A percentile compares a stretch with the other conserved stretches of the same genome.
These are phyloP conservation scores for Campopleginae sp. DNA, from an alignment of 2,888 invertebrate genomes.

Conservation along the genomic window DNA sequence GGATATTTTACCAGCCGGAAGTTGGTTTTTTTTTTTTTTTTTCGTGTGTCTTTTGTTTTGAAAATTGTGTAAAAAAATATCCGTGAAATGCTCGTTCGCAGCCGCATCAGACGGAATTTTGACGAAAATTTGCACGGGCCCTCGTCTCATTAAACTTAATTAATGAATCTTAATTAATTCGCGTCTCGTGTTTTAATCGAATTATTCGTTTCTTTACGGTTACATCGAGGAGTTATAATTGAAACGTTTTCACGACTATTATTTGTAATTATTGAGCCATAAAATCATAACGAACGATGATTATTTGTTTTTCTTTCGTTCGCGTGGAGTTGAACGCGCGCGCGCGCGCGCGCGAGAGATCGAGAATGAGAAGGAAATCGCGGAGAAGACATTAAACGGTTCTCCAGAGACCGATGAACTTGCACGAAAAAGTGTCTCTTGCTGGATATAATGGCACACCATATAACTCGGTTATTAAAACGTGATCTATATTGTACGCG, in stretches of 20 bases:
- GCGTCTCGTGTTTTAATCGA: background rate
- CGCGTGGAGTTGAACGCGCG: background rate
- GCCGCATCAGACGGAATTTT: no score
- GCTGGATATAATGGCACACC: slow-evolving; percentile 26
- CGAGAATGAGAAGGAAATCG: slow-evolving; percentile 21
- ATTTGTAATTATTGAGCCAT: slow-evolving; percentile 9
- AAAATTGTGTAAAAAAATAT: slow-evolving; percentile 10
- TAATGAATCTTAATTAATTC: background rate
- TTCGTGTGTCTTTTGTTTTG: background rate
- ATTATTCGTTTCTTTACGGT: background rate
- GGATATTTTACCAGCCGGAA: background rate
- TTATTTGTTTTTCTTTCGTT: slow-evolving; percentile 10
- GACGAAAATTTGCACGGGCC: background rate
- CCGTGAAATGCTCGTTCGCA: no score
- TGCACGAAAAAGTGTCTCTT: slow-evolving; percentile 26
- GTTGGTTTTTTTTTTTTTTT: background rate
- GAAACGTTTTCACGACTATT: slow-evolving; percentile 11
- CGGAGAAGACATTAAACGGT: slow-evolving; percentile 11
- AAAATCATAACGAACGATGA: slow-evolving; percentile 14
- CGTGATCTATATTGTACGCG: slow-evolving; percentile 20
- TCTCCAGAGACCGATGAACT: slow-evolving; percentile 48
- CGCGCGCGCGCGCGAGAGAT: background rate
- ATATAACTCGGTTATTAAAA: slow-evolving; percentile 47
- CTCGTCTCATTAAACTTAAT: background rate
- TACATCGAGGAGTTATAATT: background rate